Conservation (phyloP, 2,113 vertebrate species). For the Sus scrofa region T2T-Sscrofa CM000824.6:36603501-36604000, state of each 20-base stretch:
- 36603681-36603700: neutral
- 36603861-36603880: constrained; percentile 19
- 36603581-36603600: constrained; percentile 47
- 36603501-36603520: neutral
- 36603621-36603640: neutral
- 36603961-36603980: neutral
- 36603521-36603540: neutral
- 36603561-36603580: neutral
- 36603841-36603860: constrained; percentile 11
- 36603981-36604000: neutral
- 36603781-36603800: constrained; percentile 29
- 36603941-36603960: neutral
- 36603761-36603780: constrained; percentile 28
- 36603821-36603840: constrained; percentile 25
- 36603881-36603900: neutral
- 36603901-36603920: neutral
- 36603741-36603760: constrained; percentile 10
- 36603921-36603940: neutral
- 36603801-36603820: constrained; percentile 31
- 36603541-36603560: neutral
- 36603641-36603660: constrained; percentile 8
- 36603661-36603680: neutral
- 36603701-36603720: neutral
- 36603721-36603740: neutral
- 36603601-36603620: constrained; percentile 15